Conservation (phyloP, 2,888 invertebrate genomes). For the Stratiomys singularior region DNA sequence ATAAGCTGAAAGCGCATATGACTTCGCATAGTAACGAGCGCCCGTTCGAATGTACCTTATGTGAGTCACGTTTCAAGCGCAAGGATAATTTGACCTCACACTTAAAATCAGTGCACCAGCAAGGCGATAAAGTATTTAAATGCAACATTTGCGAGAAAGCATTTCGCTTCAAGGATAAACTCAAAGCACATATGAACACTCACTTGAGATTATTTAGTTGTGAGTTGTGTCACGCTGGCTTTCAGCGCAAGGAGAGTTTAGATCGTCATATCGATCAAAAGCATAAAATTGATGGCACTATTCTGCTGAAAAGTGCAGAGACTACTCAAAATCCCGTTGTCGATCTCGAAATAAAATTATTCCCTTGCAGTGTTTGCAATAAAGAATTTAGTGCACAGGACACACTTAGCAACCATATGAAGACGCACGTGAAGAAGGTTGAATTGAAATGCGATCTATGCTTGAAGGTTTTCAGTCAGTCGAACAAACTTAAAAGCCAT, state of each 20-base stretch:
- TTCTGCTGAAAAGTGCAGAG: background rate
- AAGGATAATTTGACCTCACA: slow-evolving; percentile 26
- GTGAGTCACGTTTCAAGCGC: slow-evolving; percentile 24
- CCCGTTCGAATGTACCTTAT: slow-evolving; percentile 25
- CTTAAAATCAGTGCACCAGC: slow-evolving; percentile 12
- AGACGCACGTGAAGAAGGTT: background rate
- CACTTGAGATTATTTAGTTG: slow-evolving; percentile 29
- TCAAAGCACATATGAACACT: slow-evolving; percentile 21
- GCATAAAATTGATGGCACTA: background rate
- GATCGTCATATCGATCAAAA: slow-evolving; percentile 27
- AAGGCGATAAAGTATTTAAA: slow-evolving; percentile 22
- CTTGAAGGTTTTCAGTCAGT: slow-evolving; percentile 13
- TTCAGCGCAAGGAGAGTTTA: slow-evolving; percentile 20
- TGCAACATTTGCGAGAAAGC: slow-evolving; percentile 32
- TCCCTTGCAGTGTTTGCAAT: slow-evolving; percentile 14
- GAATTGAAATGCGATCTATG: slow-evolving; percentile 31
- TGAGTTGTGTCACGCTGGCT: slow-evolving; percentile 18
- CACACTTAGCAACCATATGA: slow-evolving; percentile 24
- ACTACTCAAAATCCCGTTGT: background rate
- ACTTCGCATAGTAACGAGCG: slow-evolving; percentile 24
- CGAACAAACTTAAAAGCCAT: slow-evolving; percentile 32
- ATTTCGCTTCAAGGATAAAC: slow-evolving; percentile 17
- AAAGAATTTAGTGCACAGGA: slow-evolving; percentile 7
- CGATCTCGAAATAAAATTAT: background rate
- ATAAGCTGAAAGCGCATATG: slow-evolving; percentile 38